phyloP scores from a whole-genome alignment of 2,797 vertebrate species.

The Scolopax rusticola region DNA sequence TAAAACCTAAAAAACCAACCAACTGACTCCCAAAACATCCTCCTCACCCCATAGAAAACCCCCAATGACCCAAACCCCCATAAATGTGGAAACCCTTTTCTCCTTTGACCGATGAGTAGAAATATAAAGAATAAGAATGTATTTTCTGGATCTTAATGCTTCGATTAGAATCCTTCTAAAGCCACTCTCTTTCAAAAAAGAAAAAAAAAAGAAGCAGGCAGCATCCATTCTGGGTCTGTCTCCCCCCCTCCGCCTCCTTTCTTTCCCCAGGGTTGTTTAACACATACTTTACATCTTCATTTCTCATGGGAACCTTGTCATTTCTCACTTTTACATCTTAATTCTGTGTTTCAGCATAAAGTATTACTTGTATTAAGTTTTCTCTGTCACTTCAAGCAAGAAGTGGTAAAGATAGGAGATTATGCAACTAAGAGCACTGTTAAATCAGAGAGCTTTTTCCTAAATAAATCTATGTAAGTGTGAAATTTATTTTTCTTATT shows the following conservation, averaged over 20 bases:
- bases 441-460: background rate
- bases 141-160: background rate
- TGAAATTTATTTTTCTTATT: slow-evolving; percentile 19
- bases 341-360: slow-evolving; percentile 44
- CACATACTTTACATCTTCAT: slow-evolving; percentile 54
- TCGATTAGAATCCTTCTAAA: background rate
- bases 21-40: background rate
- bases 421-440: background rate
- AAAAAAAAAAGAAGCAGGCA: background rate
- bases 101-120: background rate
- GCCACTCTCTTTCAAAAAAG: background rate
- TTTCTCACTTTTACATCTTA: slow-evolving; percentile 51
- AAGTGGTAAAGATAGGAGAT: slow-evolving; percentile 14
- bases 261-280: slow-evolving; percentile 41
- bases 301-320: slow-evolving; percentile 25
- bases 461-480: background rate
- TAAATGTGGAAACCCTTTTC: background rate
- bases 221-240: background rate
- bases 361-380: slow-evolving; percentile 40
- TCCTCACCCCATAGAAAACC: fast-evolving
- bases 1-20: background rate
- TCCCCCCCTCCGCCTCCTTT: background rate
- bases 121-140: background rate
- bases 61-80: background rate
- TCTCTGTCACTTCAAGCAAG: slow-evolving; percentile 28